Percentiles rank a stretch among this genome's conserved stretches.
Evolutionary conservation across 2,888 invertebrate genomes (phyloP).

Genomic region (Chirona hameri): DNA sequence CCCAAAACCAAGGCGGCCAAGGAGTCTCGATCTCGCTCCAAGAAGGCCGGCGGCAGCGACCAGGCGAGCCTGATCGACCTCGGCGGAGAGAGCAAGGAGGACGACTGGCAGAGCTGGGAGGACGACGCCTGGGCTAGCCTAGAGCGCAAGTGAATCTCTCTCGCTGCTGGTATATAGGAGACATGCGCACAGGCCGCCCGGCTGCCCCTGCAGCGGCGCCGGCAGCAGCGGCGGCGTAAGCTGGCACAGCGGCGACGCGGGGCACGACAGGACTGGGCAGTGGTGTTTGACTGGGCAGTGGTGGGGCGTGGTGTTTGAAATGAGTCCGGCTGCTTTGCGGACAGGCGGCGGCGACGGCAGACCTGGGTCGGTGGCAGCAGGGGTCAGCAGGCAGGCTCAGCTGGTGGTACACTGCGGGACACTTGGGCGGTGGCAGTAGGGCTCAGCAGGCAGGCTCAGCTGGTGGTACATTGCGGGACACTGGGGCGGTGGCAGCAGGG

Average conservation of each 20-base stretch:
- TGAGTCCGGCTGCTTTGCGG: too few species aligned
- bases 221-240: neutral
- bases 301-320: too few species aligned
- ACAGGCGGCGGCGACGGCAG: too few species aligned
- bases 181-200: neutral
- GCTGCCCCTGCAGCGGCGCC: neutral
- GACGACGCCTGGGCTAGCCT: slow-evolving; percentile 25
- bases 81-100: slow-evolving; percentile 12
- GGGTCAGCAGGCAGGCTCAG: too few species aligned
- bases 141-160: slow-evolving; percentile 22
- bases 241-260: neutral
- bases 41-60: slow-evolving; percentile 1
- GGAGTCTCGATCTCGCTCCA: neutral
- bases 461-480: too few species aligned
- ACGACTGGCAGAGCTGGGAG: slow-evolving; percentile 27
- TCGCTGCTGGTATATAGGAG: neutral
- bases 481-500: too few species aligned
- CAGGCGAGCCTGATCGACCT: neutral
- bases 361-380: too few species aligned
- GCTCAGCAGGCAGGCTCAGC: too few species aligned
- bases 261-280: neutral
- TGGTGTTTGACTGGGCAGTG: too few species aligned
- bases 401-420: too few species aligned
- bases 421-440: too few species aligned
- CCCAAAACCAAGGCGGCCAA: slow-evolving; percentile 13